phyloP scores from a whole-genome alignment of 1,140 invertebrate genomes.

The Drosophila oshimai region DNA sequence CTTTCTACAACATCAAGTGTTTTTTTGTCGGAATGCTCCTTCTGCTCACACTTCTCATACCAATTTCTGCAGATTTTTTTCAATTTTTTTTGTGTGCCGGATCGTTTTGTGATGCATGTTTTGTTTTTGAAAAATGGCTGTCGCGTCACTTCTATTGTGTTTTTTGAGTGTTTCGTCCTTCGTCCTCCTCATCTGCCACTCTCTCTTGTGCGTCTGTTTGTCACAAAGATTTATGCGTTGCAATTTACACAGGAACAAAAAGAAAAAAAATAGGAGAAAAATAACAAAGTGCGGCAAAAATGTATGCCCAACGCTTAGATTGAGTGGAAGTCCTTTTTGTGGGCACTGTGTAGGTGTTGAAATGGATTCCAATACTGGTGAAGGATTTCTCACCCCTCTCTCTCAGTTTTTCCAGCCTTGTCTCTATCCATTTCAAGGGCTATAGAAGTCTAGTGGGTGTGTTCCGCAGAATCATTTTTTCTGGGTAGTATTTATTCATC shows the following conservation, averaged over 20 bases:
- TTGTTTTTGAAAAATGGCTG: slow-evolving; percentile 77
- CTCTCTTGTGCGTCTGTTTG: slow-evolving; percentile 57
- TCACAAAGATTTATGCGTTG: slow-evolving; percentile 78
- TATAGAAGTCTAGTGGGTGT: not conserved
- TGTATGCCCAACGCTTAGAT: slow-evolving; percentile 72
- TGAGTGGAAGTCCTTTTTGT: slow-evolving; percentile 63
- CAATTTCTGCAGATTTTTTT: slow-evolving; percentile 9
- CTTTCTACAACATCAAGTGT: slow-evolving; percentile 36
- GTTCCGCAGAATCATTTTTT: not conserved
- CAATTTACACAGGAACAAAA: slow-evolving; percentile 69
- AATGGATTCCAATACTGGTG: slow-evolving; percentile 16
- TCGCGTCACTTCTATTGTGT: slow-evolving; percentile 78
- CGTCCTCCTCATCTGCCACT: slow-evolving; percentile 31
- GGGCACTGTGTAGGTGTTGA: slow-evolving; percentile 48
- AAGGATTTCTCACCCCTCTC: not conserved
- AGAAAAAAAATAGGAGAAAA: not conserved
- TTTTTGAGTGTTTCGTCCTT: slow-evolving; percentile 68
- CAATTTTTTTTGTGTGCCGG: slow-evolving; percentile 27
- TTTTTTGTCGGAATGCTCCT: slow-evolving; percentile 35
- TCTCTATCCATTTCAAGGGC: slow-evolving; percentile 8
- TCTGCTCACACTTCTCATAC: slow-evolving; percentile 29
- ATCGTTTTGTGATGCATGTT: slow-evolving; percentile 67
- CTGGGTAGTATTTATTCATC: slow-evolving; percentile 34
- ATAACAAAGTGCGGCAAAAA: slow-evolving; percentile 41
- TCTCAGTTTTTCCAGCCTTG: not conserved